phyloP scores from a whole-genome alignment of 2,113 vertebrate genomes.

The Gasterosteus aculeatus region DNA sequence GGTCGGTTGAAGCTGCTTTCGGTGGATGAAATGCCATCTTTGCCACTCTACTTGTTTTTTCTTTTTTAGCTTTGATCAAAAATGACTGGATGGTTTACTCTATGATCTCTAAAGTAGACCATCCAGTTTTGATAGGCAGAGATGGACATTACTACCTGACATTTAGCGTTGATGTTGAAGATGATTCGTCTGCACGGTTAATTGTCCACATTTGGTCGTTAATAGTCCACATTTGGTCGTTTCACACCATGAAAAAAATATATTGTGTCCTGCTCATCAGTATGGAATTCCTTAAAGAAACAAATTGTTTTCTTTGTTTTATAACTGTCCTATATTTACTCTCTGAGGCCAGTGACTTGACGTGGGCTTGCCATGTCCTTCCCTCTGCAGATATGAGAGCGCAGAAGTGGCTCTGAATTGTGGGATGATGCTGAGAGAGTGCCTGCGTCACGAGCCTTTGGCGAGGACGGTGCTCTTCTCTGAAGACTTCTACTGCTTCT shows the following conservation, averaged over 20 bases:
- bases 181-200: not conserved
- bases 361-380: constrained; percentile 26
- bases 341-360: not conserved
- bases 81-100: constrained; percentile 2
- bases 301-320: not conserved
- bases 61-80: not conserved
- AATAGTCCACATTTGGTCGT: not conserved
- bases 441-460: constrained; percentile 84
- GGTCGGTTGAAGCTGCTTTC: not conserved
- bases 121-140: constrained; percentile 10
- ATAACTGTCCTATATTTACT: not conserved
- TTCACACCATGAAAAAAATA: not conserved
- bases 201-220: not conserved
- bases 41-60: not conserved
- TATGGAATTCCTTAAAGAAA: not conserved
- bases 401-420: constrained; percentile 85
- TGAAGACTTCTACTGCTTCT: constrained; percentile 83
- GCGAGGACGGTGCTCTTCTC: constrained; percentile 81
- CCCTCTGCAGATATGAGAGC: constrained; percentile 79
- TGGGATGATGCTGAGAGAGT: constrained; percentile 86
- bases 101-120: constrained; percentile 4
- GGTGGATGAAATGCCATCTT: constrained; percentile 5
- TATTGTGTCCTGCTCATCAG: not conserved
- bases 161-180: constrained; percentile 8
- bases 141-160: constrained; percentile 17